Conservation (phyloP, 2,888 invertebrate genomes). For the Eilema griseolum region DNA sequence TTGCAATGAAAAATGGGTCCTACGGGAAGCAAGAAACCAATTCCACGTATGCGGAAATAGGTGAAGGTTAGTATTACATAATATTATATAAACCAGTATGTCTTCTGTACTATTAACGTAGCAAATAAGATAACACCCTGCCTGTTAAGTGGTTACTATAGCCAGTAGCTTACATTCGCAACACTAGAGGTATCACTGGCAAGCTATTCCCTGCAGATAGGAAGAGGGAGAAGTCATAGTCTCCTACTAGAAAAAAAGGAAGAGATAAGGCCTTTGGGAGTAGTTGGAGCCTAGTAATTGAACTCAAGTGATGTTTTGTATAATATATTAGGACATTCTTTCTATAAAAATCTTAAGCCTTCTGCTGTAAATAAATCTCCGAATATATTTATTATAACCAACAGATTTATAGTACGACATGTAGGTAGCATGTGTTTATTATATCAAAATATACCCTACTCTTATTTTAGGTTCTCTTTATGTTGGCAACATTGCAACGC, state of each 20-base stretch:
- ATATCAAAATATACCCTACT: not conserved
- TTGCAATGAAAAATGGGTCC: constrained; percentile 1
- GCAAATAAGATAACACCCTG: not conserved
- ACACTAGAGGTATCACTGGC: too few relatives aligned
- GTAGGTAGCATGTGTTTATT: too few relatives aligned
- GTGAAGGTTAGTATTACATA: constrained; percentile 4
- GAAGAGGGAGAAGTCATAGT: not conserved
- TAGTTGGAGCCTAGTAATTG: too few relatives aligned
- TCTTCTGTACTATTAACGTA: not conserved
- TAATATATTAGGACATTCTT: not conserved
- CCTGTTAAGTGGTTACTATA: not conserved
- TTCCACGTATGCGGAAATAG: constrained; percentile 1
- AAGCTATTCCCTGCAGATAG: not conserved
- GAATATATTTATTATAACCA: too few relatives aligned
- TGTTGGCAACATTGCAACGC: too few relatives aligned
- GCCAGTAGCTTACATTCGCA: too few relatives aligned
- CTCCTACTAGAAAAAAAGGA: not conserved
- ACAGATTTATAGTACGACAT: too few relatives aligned
- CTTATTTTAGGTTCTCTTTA: not conserved
- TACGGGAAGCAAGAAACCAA: not conserved
- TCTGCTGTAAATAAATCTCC: not conserved
- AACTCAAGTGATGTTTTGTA: not conserved
- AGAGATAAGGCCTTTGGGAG: not conserved
- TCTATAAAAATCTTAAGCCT: too few relatives aligned
- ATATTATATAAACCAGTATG: not conserved